Percentiles rank a stretch among this genome's conserved stretches.
These are phyloP conservation scores for Hydractinia echinata DNA, from an alignment of 30 jellyfish, hydroid and myxozoan genomes.

Conservation along the genomic window DNA sequence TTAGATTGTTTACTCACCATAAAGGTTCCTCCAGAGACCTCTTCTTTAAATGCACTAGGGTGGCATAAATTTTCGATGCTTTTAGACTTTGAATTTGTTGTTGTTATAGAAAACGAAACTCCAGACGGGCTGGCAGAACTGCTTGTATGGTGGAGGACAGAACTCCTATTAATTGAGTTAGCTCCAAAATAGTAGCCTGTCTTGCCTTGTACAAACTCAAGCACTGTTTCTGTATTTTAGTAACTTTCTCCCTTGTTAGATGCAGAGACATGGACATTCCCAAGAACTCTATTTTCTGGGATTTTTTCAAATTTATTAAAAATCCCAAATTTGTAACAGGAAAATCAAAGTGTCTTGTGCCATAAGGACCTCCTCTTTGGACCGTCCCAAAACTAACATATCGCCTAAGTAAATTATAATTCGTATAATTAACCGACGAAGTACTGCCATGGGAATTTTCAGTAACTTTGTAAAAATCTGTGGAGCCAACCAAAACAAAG, in stretches of 20 bases:
- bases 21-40: neutral
- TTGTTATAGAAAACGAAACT: neutral
- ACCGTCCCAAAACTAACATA: conserved; percentile 1
- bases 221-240: neutral
- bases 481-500: neutral
- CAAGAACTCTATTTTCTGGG: neutral
- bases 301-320: neutral
- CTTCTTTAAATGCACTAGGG: neutral
- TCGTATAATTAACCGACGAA: neutral
- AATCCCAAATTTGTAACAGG: neutral
- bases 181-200: neutral
- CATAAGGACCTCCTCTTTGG: neutral
- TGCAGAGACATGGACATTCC: neutral
- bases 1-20: conserved; percentile 14
- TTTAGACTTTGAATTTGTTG: neutral
- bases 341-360: neutral
- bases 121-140: neutral
- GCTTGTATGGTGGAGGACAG: conserved; percentile 14
- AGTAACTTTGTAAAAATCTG: neutral
- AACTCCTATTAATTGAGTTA: neutral
- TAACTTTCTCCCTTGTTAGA: neutral
- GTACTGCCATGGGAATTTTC: neutral
- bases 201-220: neutral
- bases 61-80: neutral
- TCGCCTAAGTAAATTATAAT: neutral